Base-by-base conservation (phyloP, 2,888 invertebrate genomes). In the Phoenoteleia sp. region DNA sequence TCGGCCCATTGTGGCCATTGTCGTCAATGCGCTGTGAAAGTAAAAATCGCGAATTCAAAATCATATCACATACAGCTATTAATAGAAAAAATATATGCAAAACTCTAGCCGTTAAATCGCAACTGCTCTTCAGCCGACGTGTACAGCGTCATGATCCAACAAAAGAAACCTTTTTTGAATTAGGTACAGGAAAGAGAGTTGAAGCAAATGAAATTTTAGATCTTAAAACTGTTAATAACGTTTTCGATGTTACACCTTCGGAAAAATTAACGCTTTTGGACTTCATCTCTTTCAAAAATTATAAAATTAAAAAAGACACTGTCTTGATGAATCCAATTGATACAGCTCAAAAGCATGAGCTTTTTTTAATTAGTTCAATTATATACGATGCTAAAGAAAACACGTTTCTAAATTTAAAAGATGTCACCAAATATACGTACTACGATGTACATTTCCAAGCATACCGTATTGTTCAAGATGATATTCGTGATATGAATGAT, bases 1-100 rank as follows among this genome's bases (percentile, higher is more conserved):
- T 81, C 17, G 81, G 86, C 7, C 86, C 87, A 39, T 39, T 84
- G 13, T 36, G 42, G 21, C 62, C 74, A 56, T 6, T 81, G 17
- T 84, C 72, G 4, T 47, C 79, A 13, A 76, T 86, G 66, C 42
- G 71, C 21, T 84, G 66, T 17, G 86, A 87, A 66, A 84, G 77
- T 33, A 80, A 82, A 56, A 74, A 86, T 66, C 49, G 81, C 6
- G 64, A 33, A 33, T 33, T 33, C n/a, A 39, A 39, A n/a, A n/a
- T 39, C 13, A 3, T n/a, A 13, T 39, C 39, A 76, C 64, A 79
- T 33, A 33, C 64, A 15, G 69, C 84, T 15, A 29, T 74, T n/a
- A 69, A 60, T 47, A 45, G 83, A 25, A 66, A 69, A 17, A 86
- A 86, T 47, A 54, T 87, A 17, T 81, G 75, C 17, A 66, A 85